Percentiles rank a stretch among this genome's conserved stretches.
phyloP scores from a whole-genome alignment of 1,140 invertebrate genomes.

The Drosophila pallidifrons region DNA sequence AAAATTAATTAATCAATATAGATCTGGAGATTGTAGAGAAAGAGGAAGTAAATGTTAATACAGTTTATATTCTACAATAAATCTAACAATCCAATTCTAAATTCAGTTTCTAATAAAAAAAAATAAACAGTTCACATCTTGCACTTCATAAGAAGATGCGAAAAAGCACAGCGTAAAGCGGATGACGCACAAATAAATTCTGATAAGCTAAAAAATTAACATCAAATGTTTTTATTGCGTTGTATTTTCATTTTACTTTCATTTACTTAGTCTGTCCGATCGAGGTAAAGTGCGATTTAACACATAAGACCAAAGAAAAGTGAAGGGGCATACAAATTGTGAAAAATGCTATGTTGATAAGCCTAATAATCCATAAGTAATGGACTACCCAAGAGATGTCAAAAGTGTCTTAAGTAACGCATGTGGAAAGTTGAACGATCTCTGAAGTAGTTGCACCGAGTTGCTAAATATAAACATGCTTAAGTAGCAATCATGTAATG shows the following conservation, averaged over 20 bases:
- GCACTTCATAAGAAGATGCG: neutral
- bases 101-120: neutral
- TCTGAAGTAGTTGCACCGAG: neutral
- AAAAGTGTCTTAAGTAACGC: neutral
- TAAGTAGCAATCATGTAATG: slow-evolving; percentile 1
- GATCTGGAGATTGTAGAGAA: no score
- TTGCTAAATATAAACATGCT: neutral
- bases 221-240: slow-evolving; percentile 5
- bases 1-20: no score
- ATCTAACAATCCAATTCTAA: neutral
- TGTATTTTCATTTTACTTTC: slow-evolving; percentile 33
- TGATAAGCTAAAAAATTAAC: neutral
- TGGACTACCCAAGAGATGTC: neutral
- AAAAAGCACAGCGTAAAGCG: neutral
- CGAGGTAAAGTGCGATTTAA: neutral
- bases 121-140: neutral
- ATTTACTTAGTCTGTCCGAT: slow-evolving; percentile 9
- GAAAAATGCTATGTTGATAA: slow-evolving; percentile 7
- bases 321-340: slow-evolving; percentile 16
- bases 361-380: slow-evolving; percentile 26
- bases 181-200: slow-evolving; percentile 1
- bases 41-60: no score
- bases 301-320: slow-evolving; percentile 37
- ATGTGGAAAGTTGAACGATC: slow-evolving; percentile 5
- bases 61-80: neutral